Percentiles rank a stretch among this genome's conserved stretches.
phyloP scores from a whole-genome alignment of 2,888 invertebrate species.

The Lepetodrilus schrolli region DNA sequence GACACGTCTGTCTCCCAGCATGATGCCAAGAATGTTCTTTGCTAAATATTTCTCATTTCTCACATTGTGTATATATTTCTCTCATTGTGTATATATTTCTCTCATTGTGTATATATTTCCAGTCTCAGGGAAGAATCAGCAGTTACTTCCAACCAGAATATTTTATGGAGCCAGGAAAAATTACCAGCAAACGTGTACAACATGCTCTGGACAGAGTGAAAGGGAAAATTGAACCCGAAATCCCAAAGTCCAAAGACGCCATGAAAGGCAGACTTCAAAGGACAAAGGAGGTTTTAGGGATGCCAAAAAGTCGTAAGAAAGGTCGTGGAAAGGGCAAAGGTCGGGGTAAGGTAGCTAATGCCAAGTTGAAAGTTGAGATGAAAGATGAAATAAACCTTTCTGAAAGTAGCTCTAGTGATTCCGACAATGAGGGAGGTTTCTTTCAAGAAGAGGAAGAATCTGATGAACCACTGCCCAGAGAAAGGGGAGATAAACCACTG shows the following conservation, averaged over 20 bases:
- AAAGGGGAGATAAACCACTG: too few relatives aligned
- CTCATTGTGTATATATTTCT: not conserved
- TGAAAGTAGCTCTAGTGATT: constrained; percentile 51
- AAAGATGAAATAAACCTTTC: constrained; percentile 49
- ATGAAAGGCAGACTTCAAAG: constrained; percentile 31
- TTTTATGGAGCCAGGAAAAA: constrained; percentile 41
- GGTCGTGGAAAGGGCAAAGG: constrained; percentile 27
- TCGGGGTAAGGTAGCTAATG: not conserved
- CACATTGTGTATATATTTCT: not conserved
- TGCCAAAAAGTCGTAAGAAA: not conserved
- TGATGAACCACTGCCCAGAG: not conserved
- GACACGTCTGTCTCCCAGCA: too few relatives aligned
- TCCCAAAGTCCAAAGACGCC: not conserved
- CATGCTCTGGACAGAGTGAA: not conserved
- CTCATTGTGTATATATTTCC: constrained; percentile 28
- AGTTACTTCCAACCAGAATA: constrained; percentile 52
- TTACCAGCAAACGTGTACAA: constrained; percentile 38
- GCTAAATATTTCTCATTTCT: too few relatives aligned
- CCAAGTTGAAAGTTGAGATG: constrained; percentile 29
- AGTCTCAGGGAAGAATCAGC: constrained; percentile 51
- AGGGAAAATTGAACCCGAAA: not conserved
- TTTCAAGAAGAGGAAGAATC: not conserved
- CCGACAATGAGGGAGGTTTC: constrained; percentile 36
- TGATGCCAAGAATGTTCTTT: too few relatives aligned
- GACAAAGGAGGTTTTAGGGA: constrained; percentile 34